These are phyloP conservation scores for Helicoverpa armigera DNA, from an alignment of 1,140 invertebrate species.

Conservation along the genomic window DNA sequence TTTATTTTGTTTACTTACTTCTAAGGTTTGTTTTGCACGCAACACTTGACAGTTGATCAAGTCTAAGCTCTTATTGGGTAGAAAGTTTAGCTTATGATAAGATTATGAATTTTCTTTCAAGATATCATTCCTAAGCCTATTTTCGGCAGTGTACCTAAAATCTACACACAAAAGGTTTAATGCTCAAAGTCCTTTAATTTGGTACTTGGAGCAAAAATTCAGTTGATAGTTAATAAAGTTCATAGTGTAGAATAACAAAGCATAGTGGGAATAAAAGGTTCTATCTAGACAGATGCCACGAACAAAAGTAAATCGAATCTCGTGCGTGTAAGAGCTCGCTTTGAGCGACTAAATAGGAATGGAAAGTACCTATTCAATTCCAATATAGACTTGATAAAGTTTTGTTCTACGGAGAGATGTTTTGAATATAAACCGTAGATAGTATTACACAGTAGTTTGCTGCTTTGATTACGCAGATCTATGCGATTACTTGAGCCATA, in stretches of 20 bases:
- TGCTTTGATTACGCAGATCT: background rate
- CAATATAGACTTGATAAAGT: constrained; percentile 24
- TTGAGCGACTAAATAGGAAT: constrained; percentile 36
- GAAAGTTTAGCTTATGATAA: background rate
- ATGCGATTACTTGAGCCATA: background rate
- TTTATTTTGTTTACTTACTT: constrained; percentile 4
- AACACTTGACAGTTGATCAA: constrained; percentile 24
- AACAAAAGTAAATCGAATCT: constrained; percentile 40
- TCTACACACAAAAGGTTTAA: no score
- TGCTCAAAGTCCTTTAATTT: no score
- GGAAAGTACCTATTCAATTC: constrained; percentile 31
- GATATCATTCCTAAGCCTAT: no score
- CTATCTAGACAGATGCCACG: constrained; percentile 34
- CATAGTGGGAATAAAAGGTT: constrained; percentile 18
- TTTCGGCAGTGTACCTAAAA: no score
- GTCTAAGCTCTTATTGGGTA: background rate
- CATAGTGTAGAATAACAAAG: constrained; percentile 11
- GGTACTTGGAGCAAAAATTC: background rate
- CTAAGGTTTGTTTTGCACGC: constrained; percentile 16
- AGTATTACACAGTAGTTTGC: background rate
- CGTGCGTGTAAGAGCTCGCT: constrained; percentile 41
- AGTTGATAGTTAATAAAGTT: background rate
- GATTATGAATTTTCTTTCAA: background rate
- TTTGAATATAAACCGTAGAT: constrained; percentile 9
- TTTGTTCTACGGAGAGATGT: background rate